These are phyloP conservation scores for Heliocidaris tuberculata DNA, from an alignment of 35 echinoderm and acorn worm genomes.

Conservation along the genomic window DNA sequence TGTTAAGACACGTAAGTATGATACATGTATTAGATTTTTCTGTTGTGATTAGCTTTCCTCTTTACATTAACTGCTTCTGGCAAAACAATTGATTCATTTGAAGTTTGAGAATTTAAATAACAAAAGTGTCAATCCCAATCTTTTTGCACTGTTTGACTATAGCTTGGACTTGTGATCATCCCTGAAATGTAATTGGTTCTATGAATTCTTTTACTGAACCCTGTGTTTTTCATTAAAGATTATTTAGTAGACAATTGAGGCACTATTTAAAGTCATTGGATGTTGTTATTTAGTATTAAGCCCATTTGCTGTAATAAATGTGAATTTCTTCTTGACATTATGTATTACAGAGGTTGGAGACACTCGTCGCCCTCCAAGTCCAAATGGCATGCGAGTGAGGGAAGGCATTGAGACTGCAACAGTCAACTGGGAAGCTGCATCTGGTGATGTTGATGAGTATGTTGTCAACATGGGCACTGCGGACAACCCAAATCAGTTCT, in stretches of 20 bases:
- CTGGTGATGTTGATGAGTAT: slow-evolving; percentile 4
- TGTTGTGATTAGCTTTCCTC: too few species aligned
- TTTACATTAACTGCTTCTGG: neutral
- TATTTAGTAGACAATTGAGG: too few species aligned
- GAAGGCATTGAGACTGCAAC: neutral
- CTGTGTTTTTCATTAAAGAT: too few species aligned
- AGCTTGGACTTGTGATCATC: too few species aligned
- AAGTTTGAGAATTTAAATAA: neutral
- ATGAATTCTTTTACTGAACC: too few species aligned
- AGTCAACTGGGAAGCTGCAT: slow-evolving; percentile 7
- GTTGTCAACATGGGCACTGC: neutral
- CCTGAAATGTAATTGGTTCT: too few species aligned
- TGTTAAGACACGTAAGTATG: neutral
- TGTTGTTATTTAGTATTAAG: too few species aligned
- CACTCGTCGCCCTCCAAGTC: neutral
- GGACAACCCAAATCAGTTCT: neutral
- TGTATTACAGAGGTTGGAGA: neutral
- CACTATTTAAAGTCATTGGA: too few species aligned
- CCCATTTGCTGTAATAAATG: too few species aligned
- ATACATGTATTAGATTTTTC: neutral
- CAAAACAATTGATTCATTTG: neutral
- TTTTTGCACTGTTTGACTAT: too few species aligned
- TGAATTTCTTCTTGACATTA: too few species aligned
- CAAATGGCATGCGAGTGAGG: slow-evolving; percentile 23
- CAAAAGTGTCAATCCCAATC: too few species aligned